Evolutionary conservation across 2,113 vertebrate species (phyloP), one percentile per base, ranked within the genome.

Genomic region (Oryzias melastigma): DNA sequence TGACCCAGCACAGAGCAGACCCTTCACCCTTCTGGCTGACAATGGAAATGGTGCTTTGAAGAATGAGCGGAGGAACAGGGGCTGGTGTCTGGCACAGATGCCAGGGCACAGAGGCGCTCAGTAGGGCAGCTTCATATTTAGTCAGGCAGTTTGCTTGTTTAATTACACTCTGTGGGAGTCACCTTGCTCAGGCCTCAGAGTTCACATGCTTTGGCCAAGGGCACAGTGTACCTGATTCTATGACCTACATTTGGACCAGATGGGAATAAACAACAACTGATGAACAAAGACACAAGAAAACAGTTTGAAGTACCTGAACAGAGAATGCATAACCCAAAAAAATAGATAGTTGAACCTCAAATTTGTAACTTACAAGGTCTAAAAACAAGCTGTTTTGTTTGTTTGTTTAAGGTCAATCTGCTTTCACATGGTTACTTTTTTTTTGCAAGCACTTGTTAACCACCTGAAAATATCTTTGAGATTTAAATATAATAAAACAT

Each of bases 131-230:
- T 60, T 73, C 82, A 78, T 88, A 81, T 89, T 89, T 88, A 88
- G 88, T 71, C 85, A 88, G 80, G 74, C 85, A 86, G 89, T 91
- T 92, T 91, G 86, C 88, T 35, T 88, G 87, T 89, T 89, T 91
- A 91, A 90, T 92, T 92, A 90, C 81, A 85, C 83, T 71, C 89
- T 75, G 87, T 88, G 86, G 87, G 90, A 92, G 88, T 91, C 88
- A 91, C 90, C 90, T 90, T 91, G 80, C 77, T 73, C 73, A 68
- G 72, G 80, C 85, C 81, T 79, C 65, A 0, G 61, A 60, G 65
- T 80, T 83, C 78, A 82, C 55, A 73, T 14, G 27, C 42, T 66
- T 41, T 43, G 74, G 77, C 84, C 77, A 79, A 87, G 87, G 85
- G 75, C 75, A 69, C 19, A 25, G n/a, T 20, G 13, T 17, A 40